phyloP scores from a whole-genome alignment of 2,797 vertebrate species.

The Tragopan temminckii region DNA sequence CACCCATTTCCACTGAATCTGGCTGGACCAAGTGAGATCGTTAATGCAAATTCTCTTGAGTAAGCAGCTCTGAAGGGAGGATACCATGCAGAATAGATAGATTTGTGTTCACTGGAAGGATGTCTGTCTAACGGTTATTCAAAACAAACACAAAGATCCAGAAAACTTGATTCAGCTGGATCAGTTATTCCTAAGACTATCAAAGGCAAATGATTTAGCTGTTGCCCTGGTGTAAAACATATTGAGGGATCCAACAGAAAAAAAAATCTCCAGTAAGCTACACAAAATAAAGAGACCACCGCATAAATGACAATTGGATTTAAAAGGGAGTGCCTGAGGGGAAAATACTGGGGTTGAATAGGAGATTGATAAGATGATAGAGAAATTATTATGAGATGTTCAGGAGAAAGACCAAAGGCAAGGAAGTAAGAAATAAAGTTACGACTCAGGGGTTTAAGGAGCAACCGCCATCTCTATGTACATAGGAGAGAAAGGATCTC shows the following conservation, averaged over 20 bases:
- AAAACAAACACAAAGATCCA: neutral
- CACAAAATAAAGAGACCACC: neutral
- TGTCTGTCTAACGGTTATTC: neutral
- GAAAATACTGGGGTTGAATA: neutral
- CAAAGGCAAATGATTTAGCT: neutral
- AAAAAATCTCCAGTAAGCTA: neutral
- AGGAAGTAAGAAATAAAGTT: neutral
- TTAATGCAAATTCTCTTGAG: neutral
- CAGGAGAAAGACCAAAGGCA: neutral
- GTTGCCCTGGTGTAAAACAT: neutral
- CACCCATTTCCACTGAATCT: neutral
- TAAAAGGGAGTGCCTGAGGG: neutral
- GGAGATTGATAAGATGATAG: neutral
- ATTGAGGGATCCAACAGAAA: neutral
- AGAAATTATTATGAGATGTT: neutral
- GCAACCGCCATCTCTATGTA: neutral
- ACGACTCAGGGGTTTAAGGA: neutral
- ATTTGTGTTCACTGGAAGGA: neutral
- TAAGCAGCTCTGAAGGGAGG: neutral
- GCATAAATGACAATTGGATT: neutral
- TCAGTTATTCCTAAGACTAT: neutral
- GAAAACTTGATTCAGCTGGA: neutral
- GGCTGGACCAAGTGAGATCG: neutral
- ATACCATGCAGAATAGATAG: neutral
- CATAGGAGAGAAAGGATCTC: neutral